Evolutionary conservation across 2,113 vertebrate genomes (phyloP).

Genomic region (Aegithalos caudatus): DNA sequence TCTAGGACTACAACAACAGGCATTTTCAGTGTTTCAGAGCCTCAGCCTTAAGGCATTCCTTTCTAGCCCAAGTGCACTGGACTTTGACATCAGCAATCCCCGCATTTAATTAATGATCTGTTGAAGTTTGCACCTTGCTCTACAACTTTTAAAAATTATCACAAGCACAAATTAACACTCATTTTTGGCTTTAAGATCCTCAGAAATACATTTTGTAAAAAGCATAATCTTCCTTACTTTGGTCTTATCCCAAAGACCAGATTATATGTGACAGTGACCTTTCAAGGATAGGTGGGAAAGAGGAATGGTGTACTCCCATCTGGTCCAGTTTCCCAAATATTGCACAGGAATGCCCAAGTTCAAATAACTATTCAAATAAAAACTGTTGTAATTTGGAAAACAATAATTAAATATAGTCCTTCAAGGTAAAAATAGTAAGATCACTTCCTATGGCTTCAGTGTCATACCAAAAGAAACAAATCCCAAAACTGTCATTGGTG

Average conservation of each 20-base stretch:
- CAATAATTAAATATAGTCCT: not conserved
- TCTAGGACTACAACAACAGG: not conserved
- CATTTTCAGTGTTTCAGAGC: not conserved
- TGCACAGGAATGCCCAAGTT: not conserved
- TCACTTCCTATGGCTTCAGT: not conserved
- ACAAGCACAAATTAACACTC: not conserved
- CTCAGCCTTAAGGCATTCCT: not conserved
- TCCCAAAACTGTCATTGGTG: not conserved
- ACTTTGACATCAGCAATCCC: not conserved
- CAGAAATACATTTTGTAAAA: not conserved
- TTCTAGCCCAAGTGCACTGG: not conserved
- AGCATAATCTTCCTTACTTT: not conserved
- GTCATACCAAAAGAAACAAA: not conserved
- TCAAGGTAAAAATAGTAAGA: not conserved
- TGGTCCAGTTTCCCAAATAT: not conserved
- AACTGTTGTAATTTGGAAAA: not conserved
- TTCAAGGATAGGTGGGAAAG: not conserved
- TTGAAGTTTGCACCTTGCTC: not conserved
- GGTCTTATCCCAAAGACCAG: not conserved
- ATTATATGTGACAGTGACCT: not conserved
- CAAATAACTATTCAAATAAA: not conserved
- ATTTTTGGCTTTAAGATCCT: not conserved
- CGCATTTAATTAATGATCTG: not conserved
- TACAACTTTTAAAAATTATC: not conserved
- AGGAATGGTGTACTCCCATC: not conserved